Conservation (phyloP, 1,140 invertebrate species). For the Marisa cornuarietis region DNA sequence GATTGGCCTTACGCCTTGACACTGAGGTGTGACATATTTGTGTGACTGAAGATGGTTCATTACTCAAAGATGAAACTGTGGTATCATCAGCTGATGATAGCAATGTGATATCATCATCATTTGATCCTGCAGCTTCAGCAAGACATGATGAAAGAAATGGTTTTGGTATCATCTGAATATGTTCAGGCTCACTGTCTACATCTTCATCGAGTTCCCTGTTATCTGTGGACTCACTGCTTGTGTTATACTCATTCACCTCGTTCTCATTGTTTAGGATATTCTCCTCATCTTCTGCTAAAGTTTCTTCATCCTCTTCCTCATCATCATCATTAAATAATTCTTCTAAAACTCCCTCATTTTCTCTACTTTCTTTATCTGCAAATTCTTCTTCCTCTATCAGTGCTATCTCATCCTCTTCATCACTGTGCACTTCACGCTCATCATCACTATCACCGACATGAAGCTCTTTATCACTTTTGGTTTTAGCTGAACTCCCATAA, state of each 20-base stretch:
- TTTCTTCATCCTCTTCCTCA: neutral
- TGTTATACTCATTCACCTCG: neutral
- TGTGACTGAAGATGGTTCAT: neutral
- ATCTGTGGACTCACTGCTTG: neutral
- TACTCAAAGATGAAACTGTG: neutral
- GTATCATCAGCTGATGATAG: neutral
- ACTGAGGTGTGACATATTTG: neutral
- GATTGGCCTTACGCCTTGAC: conserved; percentile 12
- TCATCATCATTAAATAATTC: neutral
- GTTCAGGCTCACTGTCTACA: conserved; percentile 1
- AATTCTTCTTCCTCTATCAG: neutral
- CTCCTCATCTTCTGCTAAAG: neutral
- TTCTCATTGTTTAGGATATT: too few relatives aligned
- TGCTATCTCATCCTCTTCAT: neutral
- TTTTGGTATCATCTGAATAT: neutral
- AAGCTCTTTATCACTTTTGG: neutral
- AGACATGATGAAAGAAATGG: conserved; percentile 14
- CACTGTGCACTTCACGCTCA: neutral
- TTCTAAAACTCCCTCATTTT: neutral
- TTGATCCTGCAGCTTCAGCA: conserved; percentile 1
- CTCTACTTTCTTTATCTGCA: neutral
- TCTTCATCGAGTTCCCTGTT: conserved; percentile 6
- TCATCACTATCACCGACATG: neutral
- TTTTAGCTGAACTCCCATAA: neutral
- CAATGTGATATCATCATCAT: neutral